Base-by-base conservation (phyloP, 1,140 invertebrate genomes). In the Pseudomyrmex sp. region DNA sequence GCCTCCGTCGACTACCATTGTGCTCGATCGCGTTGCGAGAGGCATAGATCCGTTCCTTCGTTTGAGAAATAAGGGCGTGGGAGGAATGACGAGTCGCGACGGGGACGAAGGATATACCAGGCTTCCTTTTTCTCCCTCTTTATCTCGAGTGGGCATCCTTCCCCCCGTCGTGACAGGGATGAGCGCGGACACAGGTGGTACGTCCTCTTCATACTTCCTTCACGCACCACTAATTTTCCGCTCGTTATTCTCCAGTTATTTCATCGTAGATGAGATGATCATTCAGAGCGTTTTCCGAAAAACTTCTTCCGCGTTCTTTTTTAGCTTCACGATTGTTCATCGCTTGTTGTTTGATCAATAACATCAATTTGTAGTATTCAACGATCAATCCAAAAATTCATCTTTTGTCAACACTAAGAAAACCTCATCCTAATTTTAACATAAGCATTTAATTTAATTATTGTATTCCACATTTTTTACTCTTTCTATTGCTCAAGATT, bases 181-280 rank as follows among this genome's bases (percentile, higher is more conserved):
- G 46, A 20, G 23, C 26, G 66, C 54, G 70, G 62, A 82, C 82
- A 93, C 93, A 94, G 91, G 93, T 94, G 92, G 89, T 59, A 80
- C 56, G 59, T 15, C 82, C 82, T 90, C 72, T 91, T 91, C 84
- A 82, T 92, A 93, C 91, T 35, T 35, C 35, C 89, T 92, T 93
- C 84, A 90, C 90, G 91, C 92, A 92, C 90, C 90, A 92, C 89
- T 93, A 92, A 93, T 93, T 93, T 92, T 88, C 90, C 90, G 88
- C 88, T 93, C 88, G 89, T 93, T 92, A 93, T 91, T 86, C 83
- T 62, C 69, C 35, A 35, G 5, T 35, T 35, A 35, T 35, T 35
- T 35, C 35, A 35, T 35, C 35, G 35, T 35, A 35, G 35, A 35
- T 66, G 69, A 87, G 85, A 54, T 84, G 82, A 66, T 88, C 89